Conservation (phyloP, 1,140 invertebrate genomes). For the Drosophila punjabiensis region DNA sequence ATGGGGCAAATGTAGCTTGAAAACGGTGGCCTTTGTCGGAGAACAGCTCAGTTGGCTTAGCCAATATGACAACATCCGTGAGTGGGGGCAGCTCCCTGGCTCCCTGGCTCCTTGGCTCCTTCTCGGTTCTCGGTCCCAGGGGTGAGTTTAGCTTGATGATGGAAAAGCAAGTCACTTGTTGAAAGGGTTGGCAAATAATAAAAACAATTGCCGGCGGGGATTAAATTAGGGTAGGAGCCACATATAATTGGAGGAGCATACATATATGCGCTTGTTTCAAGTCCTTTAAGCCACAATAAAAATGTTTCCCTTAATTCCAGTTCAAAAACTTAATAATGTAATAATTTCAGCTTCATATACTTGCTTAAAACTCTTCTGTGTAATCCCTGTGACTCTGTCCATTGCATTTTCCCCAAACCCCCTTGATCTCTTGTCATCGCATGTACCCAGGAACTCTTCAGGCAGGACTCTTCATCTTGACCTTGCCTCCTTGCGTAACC, state of each 20-base stretch:
- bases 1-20: conserved; percentile 77
- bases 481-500: conserved; percentile 35
- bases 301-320: background rate
- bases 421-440: conserved; percentile 39
- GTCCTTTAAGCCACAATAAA: background rate
- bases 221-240: conserved; percentile 28
- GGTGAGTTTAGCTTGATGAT: conserved; percentile 48
- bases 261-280: background rate
- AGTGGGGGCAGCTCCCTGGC: conserved; percentile 2
- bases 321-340: background rate
- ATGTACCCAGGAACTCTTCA: conserved; percentile 9
- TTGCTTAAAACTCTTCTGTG: background rate
- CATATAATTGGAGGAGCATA: conserved; percentile 33
- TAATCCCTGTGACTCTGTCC: background rate
- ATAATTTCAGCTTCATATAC: conserved; percentile 20
- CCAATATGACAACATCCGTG: conserved; percentile 63
- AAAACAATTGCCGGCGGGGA: conserved; percentile 46
- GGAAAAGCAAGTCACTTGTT: conserved; percentile 71
- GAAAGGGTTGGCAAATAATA: conserved; percentile 60
- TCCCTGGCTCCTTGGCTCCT: background rate
- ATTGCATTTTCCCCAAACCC: conserved; percentile 11
- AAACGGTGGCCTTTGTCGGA: conserved; percentile 69
- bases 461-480: conserved; percentile 29
- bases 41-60: conserved; percentile 70
- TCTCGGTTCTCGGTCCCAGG: conserved; percentile 34